phyloP scores from a whole-genome alignment of 2,888 invertebrate genomes.

The Spilarctia lutea region DNA sequence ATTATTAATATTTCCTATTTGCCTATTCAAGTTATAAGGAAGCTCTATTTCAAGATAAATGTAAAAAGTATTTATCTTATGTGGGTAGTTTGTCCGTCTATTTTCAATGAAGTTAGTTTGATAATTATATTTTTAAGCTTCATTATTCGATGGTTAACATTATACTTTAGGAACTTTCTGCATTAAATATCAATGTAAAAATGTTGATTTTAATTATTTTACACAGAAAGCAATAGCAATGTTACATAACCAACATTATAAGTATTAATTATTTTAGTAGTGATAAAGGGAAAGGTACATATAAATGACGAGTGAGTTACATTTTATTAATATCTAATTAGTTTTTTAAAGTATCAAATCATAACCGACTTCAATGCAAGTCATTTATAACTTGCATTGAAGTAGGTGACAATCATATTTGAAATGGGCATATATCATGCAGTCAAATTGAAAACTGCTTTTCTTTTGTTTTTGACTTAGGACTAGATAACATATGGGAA shows the following conservation, averaged over 20 bases:
- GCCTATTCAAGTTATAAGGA: conserved; percentile 5
- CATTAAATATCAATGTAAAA: not conserved
- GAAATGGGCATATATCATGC: not conserved
- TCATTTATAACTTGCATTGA: not conserved
- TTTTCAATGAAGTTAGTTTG: not conserved
- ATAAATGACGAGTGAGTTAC: not conserved
- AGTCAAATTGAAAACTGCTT: not conserved
- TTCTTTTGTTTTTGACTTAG: not conserved
- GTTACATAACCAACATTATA: not conserved
- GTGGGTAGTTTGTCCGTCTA: not conserved
- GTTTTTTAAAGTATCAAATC: not conserved
- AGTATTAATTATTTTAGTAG: not conserved
- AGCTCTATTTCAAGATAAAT: conserved; percentile 7
- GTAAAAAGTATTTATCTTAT: not conserved
- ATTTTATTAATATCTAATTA: not conserved
- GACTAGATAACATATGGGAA: not conserved
- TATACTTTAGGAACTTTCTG: conserved; percentile 6
- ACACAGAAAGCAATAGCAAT: not conserved
- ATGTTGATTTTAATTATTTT: not conserved
- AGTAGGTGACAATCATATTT: not conserved
- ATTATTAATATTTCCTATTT: not conserved
- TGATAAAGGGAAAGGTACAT: not conserved
- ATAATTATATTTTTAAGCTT: not conserved
- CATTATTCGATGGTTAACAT: not conserved
- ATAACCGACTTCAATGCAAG: not conserved